Evolutionary conservation across 1,140 invertebrate species (phyloP), one percentile per base, ranked within the genome.

Genomic region (Ladona fulva): DNA sequence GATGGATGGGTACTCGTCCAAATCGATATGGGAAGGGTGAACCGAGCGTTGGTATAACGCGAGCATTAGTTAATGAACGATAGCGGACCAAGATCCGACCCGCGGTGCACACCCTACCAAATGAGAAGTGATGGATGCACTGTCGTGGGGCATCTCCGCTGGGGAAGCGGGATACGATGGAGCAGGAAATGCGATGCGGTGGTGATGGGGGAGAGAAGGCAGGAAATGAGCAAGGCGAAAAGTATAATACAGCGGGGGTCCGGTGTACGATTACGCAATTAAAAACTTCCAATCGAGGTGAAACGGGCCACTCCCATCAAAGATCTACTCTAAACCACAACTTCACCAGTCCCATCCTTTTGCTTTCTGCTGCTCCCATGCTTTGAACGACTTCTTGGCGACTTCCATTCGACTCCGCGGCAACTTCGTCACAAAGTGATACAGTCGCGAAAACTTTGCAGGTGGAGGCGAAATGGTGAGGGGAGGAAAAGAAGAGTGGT

Each of bases 31-130:
- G 52, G 52, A 66, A 22, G n/a, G 52, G 52, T 16, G 52, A 19
- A 10, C 10, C 10, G 44, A 22, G 52, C 52, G 52, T 5, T 22
- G 14, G 52, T 66, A 66, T 66, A 66, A 66, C 52, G 52, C 52
- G n/a, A 12, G 52, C 52, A 66, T 66, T 66, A 66, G 52, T 66
- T 66, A 66, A 66, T 66, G 52, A 66, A 66, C 52, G 52, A 66
- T 22, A 66, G 52, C 16, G 52, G 14, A 6, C 52, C 52, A 16
- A 16, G n/a, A 16, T 22, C 52, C 52, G 16, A 66, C 52, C 52
- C 52, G 14, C 16, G 52, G 14, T 19, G 16, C 52, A 66, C 52
- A 19, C n/a, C 52, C 16, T 12, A 22, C 52, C 52, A 66, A 66
- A 66, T 66, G 52, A 66, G 52, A 22, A 66, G 52, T 66, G 52